Percentiles rank a stretch among this genome's conserved stretches.
phyloP scores from a whole-genome alignment of 2,113 vertebrate species.

The Rana temporaria region DNA sequence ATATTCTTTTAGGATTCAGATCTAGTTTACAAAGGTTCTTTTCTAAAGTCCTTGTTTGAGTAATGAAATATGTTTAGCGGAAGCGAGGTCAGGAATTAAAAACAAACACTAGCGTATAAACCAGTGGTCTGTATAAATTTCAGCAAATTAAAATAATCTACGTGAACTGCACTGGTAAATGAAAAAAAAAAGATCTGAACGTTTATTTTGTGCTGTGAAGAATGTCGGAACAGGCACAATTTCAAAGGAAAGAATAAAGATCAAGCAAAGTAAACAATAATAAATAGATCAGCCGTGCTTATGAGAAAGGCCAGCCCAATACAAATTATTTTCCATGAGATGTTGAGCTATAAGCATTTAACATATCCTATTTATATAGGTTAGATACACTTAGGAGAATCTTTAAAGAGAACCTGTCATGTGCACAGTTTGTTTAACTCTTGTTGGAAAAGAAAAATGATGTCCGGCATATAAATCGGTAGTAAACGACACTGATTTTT shows the following conservation, averaged over 20 bases:
- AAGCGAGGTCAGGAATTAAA: not conserved
- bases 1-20: too few relatives aligned
- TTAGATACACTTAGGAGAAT: too few relatives aligned
- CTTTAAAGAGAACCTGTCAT: too few relatives aligned
- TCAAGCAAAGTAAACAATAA: conserved; percentile 1
- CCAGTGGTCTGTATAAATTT: not conserved
- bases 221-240: not conserved
- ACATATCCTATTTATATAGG: too few relatives aligned
- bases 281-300: not conserved
- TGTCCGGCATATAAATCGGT: too few relatives aligned
- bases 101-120: not conserved
- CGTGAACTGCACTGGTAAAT: not conserved
- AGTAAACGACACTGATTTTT: too few relatives aligned
- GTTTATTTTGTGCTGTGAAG: conserved; percentile 32
- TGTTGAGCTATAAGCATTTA: not conserved
- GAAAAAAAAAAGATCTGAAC: not conserved
- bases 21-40: too few relatives aligned
- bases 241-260: conserved; percentile 24
- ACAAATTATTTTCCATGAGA: not conserved
- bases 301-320: not conserved
- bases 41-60: not conserved
- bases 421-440: too few relatives aligned
- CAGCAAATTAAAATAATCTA: conserved; percentile 27
- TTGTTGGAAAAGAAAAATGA: too few relatives aligned
- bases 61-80: not conserved